phyloP scores from a whole-genome alignment of 1,140 invertebrate species.

The Leptopilina clavipes region DNA sequence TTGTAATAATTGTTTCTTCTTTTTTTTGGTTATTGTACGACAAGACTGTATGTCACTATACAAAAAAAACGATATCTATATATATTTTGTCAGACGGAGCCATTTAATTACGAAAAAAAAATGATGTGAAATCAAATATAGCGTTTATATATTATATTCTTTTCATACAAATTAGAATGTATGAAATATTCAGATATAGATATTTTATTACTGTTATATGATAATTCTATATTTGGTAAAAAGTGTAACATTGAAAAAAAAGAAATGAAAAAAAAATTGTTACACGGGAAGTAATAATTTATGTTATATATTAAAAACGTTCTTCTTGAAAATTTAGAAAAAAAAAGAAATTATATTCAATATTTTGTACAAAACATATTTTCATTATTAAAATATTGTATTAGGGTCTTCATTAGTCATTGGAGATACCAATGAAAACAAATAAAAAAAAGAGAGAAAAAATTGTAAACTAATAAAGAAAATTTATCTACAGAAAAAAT shows the following conservation, averaged over 20 bases:
- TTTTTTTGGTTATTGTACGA: background rate
- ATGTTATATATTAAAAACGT: constrained; percentile 40
- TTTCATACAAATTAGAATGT: constrained; percentile 23
- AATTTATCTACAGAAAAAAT: constrained; percentile 36
- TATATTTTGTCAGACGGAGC: background rate
- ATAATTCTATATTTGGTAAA: constrained; percentile 49
- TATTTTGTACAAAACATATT: constrained; percentile 67
- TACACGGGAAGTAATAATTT: constrained; percentile 36
- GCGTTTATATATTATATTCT: constrained; percentile 14
- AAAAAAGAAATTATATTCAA: constrained; percentile 63
- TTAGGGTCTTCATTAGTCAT: constrained; percentile 4
- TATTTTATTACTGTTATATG: constrained; percentile 46
- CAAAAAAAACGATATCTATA: background rate
- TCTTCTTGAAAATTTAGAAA: constrained; percentile 53
- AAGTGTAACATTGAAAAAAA: constrained; percentile 45
- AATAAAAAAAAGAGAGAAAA: constrained; percentile 45
- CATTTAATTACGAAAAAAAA: constrained; percentile 7
- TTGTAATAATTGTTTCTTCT: constrained; percentile 6
- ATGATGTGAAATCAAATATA: constrained; percentile 6
- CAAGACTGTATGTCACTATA: background rate
- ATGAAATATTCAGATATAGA: constrained; percentile 13
- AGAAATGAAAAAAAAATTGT: background rate
- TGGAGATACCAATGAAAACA: constrained; percentile 45
- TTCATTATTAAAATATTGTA: constrained; percentile 60
- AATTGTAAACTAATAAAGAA: constrained; percentile 42